Conservation (phyloP, 1,140 invertebrate species). For the Brachionus angularis region DNA sequence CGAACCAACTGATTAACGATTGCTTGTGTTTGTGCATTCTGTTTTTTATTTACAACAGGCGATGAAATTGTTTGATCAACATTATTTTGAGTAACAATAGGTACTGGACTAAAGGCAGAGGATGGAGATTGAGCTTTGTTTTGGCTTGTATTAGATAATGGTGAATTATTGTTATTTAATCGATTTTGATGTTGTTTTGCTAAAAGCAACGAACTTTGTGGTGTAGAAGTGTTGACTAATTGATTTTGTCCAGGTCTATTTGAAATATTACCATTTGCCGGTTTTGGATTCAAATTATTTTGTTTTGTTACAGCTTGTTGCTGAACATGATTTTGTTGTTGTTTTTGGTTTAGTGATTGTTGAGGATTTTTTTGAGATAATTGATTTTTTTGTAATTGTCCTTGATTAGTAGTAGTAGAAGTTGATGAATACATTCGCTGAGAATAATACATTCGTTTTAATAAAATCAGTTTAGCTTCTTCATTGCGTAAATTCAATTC, state of each 20-base stretch:
- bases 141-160: not conserved
- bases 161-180: not conserved
- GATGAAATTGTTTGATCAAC: too few relatives aligned
- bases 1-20: slow-evolving; percentile 33
- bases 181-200: not conserved
- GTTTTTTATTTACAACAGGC: too few relatives aligned
- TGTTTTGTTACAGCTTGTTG: not conserved
- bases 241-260: not conserved
- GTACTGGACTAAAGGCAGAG: not conserved
- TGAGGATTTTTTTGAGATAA: not conserved
- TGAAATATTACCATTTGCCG: not conserved
- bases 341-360: not conserved
- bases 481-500: slow-evolving; percentile 19
- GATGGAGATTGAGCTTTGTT: not conserved
- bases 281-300: not conserved
- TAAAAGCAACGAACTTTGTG: not conserved
- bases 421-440: not conserved
- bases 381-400: not conserved
- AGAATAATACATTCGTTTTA: slow-evolving; percentile 28
- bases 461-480: slow-evolving; percentile 10
- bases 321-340: not conserved
- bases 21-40: slow-evolving; percentile 14
- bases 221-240: not conserved
- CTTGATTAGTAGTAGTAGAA: not conserved
- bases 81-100: not conserved